A percentile compares a stretch with the other conserved stretches of the same genome.
Evolutionary conservation across 2,113 vertebrate species (phyloP).

Genomic region (Panthera uncia): DNA sequence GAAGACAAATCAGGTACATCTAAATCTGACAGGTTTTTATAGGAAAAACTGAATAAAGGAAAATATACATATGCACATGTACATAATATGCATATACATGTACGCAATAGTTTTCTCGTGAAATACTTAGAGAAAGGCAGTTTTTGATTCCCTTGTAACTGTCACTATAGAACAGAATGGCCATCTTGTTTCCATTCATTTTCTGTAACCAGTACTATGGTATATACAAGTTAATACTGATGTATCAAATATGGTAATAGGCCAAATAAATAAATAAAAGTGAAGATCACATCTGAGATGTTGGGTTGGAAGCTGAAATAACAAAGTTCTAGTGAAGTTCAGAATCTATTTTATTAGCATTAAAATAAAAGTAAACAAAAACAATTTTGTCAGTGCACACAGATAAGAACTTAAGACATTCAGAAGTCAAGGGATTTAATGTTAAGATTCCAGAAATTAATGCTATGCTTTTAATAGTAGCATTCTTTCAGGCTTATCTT

Average conservation of each 20-base stretch:
- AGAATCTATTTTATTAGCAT: slow-evolving; percentile 47
- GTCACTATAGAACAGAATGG: background rate
- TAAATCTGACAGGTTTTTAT: slow-evolving; percentile 1
- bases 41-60: slow-evolving; percentile 31
- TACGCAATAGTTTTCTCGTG: background rate
- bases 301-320: background rate
- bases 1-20: background rate
- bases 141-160: background rate
- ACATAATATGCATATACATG: background rate
- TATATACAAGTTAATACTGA: background rate
- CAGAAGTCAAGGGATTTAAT: slow-evolving; percentile 19
- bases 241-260: background rate
- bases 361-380: slow-evolving; percentile 41
- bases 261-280: background rate
- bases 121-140: background rate
- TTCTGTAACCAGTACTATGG: background rate
- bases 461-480: background rate
- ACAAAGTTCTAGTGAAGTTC: background rate
- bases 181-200: background rate
- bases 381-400: slow-evolving; percentile 27
- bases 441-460: background rate
- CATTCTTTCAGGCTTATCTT: slow-evolving; percentile 4
- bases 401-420: slow-evolving; percentile 27
- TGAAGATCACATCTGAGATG: background rate
- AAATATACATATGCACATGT: background rate